Evolutionary conservation across 2,888 invertebrate species (phyloP).

Genomic region (Artemia sinica): DNA sequence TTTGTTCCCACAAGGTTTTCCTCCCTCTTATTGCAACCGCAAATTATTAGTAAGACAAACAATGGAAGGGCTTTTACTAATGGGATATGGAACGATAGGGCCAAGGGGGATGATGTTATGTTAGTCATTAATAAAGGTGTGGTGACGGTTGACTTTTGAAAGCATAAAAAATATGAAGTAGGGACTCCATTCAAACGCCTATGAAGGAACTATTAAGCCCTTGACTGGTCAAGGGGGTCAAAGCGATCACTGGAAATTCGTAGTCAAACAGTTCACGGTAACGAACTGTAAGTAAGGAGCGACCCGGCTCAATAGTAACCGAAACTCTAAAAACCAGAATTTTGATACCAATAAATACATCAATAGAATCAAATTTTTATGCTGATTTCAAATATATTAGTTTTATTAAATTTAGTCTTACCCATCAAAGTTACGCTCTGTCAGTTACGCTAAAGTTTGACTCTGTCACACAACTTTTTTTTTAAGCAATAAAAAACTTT

Average conservation of each 20-base stretch:
- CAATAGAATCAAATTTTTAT: too few relatives aligned
- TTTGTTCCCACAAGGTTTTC: slow-evolving; percentile 10
- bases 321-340: too few relatives aligned
- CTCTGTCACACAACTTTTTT: too few relatives aligned
- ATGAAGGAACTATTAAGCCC: neutral
- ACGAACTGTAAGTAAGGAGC: too few relatives aligned
- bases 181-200: neutral
- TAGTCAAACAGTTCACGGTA: too few relatives aligned
- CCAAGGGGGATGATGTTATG: neutral
- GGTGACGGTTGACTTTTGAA: neutral
- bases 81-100: slow-evolving; percentile 14
- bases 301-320: too few relatives aligned
- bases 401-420: too few relatives aligned
- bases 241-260: neutral
- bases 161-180: neutral
- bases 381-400: too few relatives aligned
- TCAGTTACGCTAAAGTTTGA: too few relatives aligned
- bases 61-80: neutral
- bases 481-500: too few relatives aligned
- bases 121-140: neutral
- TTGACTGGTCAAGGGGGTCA: neutral
- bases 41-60: slow-evolving; percentile 14
- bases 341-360: too few relatives aligned
- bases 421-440: too few relatives aligned
- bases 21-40: neutral